These are phyloP conservation scores for Pelosia muscerda DNA, from an alignment of 2,888 invertebrate genomes.

Conservation along the genomic window DNA sequence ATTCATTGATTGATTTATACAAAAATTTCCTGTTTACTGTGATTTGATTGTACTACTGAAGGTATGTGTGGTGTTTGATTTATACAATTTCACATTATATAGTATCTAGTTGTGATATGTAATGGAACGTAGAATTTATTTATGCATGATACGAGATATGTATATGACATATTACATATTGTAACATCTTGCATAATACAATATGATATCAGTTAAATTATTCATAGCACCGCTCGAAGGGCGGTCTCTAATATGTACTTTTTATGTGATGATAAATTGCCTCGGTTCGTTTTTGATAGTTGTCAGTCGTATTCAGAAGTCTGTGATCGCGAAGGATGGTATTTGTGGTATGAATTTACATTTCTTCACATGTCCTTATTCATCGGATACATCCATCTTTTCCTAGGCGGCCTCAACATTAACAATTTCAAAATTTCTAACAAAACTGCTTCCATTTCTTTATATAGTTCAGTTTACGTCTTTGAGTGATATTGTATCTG, in stretches of 20 bases:
- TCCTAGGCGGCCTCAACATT: background rate
- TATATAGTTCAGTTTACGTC: too few relatives aligned
- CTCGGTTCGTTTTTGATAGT: background rate
- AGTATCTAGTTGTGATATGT: too few relatives aligned
- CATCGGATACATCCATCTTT: background rate
- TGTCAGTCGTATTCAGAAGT: background rate
- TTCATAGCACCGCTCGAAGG: background rate
- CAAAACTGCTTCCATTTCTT: background rate
- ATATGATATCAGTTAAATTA: background rate
- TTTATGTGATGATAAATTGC: slow-evolving; percentile 1
- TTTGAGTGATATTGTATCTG: too few relatives aligned
- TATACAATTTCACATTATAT: too few relatives aligned
- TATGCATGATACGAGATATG: too few relatives aligned
- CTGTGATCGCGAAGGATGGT: background rate
- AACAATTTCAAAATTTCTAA: background rate
- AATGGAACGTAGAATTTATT: background rate
- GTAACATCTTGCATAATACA: background rate
- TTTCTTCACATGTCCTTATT: background rate
- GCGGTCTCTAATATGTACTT: background rate
- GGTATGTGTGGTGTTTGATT: too few relatives aligned
- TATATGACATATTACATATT: too few relatives aligned
- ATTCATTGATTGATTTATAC: too few relatives aligned
- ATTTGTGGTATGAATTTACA: background rate
- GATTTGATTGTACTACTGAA: background rate
- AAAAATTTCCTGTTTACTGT: background rate